Evolutionary conservation across 2,113 vertebrate genomes (phyloP).

Genomic region (Riparia riparia): DNA sequence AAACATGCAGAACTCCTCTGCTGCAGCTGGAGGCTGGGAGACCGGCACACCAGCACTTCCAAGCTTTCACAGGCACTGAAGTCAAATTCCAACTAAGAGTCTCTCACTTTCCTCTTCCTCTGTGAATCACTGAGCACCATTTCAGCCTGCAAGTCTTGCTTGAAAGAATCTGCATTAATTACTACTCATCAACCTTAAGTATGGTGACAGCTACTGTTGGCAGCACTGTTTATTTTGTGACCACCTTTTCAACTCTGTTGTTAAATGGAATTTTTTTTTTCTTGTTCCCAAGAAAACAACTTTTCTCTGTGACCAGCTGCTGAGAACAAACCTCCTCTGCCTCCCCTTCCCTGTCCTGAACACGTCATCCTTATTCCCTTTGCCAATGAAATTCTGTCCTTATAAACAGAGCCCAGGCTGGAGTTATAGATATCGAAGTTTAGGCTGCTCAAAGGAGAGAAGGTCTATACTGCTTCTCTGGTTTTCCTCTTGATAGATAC

Average conservation of each 20-base stretch:
- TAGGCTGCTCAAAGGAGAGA: background rate
- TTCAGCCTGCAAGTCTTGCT: constrained; percentile 46
- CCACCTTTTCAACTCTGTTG: constrained; percentile 71
- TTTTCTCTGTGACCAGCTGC: constrained; percentile 63
- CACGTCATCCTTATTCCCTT: constrained; percentile 7
- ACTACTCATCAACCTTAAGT: constrained; percentile 74
- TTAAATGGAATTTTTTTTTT: constrained; percentile 46
- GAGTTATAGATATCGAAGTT: background rate
- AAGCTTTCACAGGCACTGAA: background rate
- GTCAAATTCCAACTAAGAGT: background rate
- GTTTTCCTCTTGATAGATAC: background rate
- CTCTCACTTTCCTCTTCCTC: background rate
- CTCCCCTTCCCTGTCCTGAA: background rate
- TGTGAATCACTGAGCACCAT: constrained; percentile 23
- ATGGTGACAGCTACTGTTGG: constrained; percentile 70
- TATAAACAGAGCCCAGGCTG: background rate
- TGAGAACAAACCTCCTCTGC: background rate
- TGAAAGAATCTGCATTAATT: constrained; percentile 73
- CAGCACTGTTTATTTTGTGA: constrained; percentile 66
- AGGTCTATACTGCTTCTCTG: background rate
- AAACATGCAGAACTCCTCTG: background rate
- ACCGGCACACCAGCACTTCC: background rate
- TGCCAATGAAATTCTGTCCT: constrained; percentile 9
- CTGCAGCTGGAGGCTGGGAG: background rate
- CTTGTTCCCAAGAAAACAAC: constrained; percentile 54